A percentile compares a stretch with the other conserved stretches of the same genome.
Conservation (phyloP, 1,140 invertebrate species). For the Lerema accius region DNA sequence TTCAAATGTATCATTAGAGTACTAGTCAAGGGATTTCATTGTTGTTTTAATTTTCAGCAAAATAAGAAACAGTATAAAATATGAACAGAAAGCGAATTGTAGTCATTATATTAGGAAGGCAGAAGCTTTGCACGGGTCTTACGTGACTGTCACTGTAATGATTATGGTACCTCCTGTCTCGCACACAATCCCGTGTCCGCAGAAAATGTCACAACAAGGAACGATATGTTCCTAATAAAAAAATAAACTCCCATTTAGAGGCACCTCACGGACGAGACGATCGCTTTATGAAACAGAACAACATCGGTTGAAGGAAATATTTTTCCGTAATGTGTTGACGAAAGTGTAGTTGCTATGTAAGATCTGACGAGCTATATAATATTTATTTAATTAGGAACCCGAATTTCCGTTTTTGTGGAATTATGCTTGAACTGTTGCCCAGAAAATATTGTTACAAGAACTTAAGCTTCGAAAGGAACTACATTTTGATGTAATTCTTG, state of each 20-base stretch:
- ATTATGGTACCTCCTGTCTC: slow-evolving; percentile 11
- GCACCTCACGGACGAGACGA: slow-evolving; percentile 11
- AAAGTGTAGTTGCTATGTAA: neutral
- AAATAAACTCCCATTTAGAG: slow-evolving; percentile 15
- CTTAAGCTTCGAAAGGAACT: no score
- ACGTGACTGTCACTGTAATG: slow-evolving; percentile 9
- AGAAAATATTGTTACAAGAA: no score
- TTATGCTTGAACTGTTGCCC: no score
- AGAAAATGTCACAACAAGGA: slow-evolving; percentile 14
- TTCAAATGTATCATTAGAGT: no score
- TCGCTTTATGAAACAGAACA: slow-evolving; percentile 16
- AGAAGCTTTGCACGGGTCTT: slow-evolving; percentile 4
- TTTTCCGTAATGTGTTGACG: neutral
- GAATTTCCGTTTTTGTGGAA: neutral
- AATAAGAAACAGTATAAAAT: no score
- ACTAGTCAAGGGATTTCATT: no score
- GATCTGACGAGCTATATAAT: neutral
- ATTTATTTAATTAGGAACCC: neutral
- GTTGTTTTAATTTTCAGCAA: no score
- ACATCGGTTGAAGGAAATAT: neutral
- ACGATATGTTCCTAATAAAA: slow-evolving; percentile 21
- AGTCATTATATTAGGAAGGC: no score
- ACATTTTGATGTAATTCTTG: no score
- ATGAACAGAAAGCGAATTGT: no score
- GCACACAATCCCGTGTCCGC: slow-evolving; percentile 15